Evolutionary conservation across 2,888 invertebrate genomes (phyloP).

Genomic region (Trachelus iudaicus): DNA sequence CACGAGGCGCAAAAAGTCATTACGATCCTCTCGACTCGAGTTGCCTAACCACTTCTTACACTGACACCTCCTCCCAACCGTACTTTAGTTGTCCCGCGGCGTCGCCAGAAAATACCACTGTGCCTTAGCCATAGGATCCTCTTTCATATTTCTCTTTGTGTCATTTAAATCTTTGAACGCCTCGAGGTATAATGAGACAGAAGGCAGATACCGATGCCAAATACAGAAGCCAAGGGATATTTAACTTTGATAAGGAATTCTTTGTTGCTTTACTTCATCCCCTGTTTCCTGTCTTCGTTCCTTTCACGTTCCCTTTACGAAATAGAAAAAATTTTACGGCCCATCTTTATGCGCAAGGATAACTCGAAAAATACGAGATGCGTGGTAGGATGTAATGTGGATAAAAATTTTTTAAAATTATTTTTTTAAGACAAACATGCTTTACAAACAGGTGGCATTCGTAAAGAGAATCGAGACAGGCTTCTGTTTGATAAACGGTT

Average conservation of each 20-base stretch:
- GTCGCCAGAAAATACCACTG: background rate
- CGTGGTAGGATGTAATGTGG: background rate
- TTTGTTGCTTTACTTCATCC: background rate
- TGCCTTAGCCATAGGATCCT: background rate
- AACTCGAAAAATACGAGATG: background rate
- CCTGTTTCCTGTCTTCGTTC: background rate
- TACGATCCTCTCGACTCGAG: background rate
- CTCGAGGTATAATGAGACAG: background rate
- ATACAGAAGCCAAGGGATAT: background rate
- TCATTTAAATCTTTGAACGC: background rate
- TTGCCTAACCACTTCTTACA: background rate
- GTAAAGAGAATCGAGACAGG: background rate
- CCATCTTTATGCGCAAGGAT: background rate
- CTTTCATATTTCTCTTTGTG: background rate
- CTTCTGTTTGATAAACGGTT: background rate
- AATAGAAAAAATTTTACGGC: background rate
- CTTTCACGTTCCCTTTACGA: background rate
- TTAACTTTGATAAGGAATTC: background rate
- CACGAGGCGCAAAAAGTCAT: constrained; percentile 5
- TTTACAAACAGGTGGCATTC: background rate
- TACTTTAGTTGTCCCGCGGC: background rate
- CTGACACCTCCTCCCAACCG: no score
- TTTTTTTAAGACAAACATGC: background rate
- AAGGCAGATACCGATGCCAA: background rate
- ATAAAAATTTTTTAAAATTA: background rate